These are phyloP conservation scores for Nudaria mundana DNA, from an alignment of 2,888 invertebrate species.

Conservation along the genomic window DNA sequence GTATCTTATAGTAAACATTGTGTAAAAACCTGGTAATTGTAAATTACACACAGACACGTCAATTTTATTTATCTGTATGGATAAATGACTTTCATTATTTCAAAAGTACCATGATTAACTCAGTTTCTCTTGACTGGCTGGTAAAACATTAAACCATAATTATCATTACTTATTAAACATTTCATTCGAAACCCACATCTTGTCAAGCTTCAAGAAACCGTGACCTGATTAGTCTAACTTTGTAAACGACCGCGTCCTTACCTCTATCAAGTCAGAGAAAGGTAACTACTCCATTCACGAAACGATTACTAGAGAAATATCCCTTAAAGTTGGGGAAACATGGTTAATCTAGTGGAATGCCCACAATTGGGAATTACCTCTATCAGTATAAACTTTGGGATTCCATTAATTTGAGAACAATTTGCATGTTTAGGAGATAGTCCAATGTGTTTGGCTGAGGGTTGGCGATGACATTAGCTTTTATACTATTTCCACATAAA, in stretches of 20 bases:
- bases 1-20: too few species aligned
- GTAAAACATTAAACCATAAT: neutral
- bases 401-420: constrained; percentile 19
- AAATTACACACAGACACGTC: too few species aligned
- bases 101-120: too few species aligned
- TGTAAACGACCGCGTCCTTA: constrained; percentile 3
- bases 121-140: too few species aligned
- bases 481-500: neutral
- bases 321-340: constrained; percentile 19
- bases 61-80: too few species aligned
- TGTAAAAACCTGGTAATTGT: too few species aligned
- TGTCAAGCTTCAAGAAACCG: neutral
- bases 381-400: constrained; percentile 33
- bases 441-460: neutral
- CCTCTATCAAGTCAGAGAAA: constrained; percentile 10
- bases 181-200: neutral
- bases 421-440: constrained; percentile 12
- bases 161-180: neutral
- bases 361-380: constrained; percentile 25
- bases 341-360: constrained; percentile 34
- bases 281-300: constrained; percentile 13
- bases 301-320: constrained; percentile 16
- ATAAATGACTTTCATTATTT: too few species aligned
- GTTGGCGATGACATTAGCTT: neutral
- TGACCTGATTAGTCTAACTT: constrained; percentile 1